Conservation (phyloP, 1,140 invertebrate genomes). For the Achatina immaculata region DNA sequence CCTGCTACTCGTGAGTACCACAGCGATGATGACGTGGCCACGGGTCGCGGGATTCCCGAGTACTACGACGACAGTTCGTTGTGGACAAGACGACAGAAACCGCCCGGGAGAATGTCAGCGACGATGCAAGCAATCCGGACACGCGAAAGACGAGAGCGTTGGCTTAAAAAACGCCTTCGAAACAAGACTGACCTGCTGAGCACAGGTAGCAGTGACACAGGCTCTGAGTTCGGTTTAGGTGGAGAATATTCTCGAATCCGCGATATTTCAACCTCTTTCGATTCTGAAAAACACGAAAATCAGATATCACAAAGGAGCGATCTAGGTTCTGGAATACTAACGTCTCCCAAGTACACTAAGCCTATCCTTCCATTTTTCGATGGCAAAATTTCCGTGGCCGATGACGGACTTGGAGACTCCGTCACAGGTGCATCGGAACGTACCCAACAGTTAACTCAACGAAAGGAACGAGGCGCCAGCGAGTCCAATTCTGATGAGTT, state of each 20-base stretch:
- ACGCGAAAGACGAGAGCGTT: constrained; percentile 32
- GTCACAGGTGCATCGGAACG: background rate
- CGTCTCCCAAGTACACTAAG: constrained; percentile 34
- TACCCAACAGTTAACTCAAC: background rate
- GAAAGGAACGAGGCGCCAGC: background rate
- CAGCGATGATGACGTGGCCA: constrained; percentile 34
- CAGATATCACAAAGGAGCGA: background rate
- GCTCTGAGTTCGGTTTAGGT: background rate
- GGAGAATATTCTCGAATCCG: background rate
- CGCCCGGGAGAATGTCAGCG: constrained; percentile 15
- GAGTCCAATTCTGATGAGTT: background rate
- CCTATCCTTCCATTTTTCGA: constrained; percentile 32
- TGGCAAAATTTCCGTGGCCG: background rate
- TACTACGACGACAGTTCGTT: constrained; percentile 35
- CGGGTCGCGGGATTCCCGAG: constrained; percentile 23
- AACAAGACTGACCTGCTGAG: constrained; percentile 33
- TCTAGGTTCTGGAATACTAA: constrained; percentile 30
- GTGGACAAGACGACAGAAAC: constrained; percentile 18
- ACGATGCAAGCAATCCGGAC: constrained; percentile 1
- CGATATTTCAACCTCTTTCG: background rate
- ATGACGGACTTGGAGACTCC: constrained; percentile 42
- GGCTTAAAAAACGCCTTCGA: constrained; percentile 31
- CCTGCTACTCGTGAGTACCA: constrained; percentile 27
- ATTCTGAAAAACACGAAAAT: constrained; percentile 1
- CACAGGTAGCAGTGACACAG: constrained; percentile 26